Conservation (phyloP, 53 echinoderm and acorn worm genomes). For the Echinometra lucunter region DNA sequence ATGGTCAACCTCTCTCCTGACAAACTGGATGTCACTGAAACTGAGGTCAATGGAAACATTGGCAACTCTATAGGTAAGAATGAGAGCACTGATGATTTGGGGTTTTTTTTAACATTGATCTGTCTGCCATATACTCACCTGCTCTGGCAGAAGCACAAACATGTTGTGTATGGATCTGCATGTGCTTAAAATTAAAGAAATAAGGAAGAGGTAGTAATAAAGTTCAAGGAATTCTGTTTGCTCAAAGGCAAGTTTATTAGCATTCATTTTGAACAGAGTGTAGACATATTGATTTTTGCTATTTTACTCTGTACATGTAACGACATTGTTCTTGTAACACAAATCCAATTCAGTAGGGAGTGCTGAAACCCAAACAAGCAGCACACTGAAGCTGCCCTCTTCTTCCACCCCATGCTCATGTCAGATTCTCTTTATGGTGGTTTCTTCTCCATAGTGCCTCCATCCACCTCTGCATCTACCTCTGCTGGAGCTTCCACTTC, state of each 20-base stretch:
- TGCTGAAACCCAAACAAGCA: slow-evolving; percentile 23
- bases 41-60: slow-evolving; percentile 67
- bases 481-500: slow-evolving; percentile 11
- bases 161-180: not conserved
- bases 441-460: slow-evolving; percentile 60
- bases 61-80: slow-evolving; percentile 64
- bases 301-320: not conserved
- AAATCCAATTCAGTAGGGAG: slow-evolving; percentile 36
- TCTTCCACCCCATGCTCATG: not conserved
- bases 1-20: slow-evolving; percentile 69
- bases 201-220: not conserved
- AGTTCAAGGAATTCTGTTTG: not conserved
- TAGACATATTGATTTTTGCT: not conserved
- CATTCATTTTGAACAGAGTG: not conserved
- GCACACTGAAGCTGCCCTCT: not conserved
- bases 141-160: not conserved
- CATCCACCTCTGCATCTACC: not conserved
- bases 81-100: not conserved
- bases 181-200: not conserved
- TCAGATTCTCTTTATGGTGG: slow-evolving; percentile 38
- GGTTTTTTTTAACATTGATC: too few species aligned
- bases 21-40: slow-evolving; percentile 67
- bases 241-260: not conserved
- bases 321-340: not conserved
- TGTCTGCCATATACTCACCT: not conserved